A percentile compares a stretch with the other conserved stretches of the same genome.
Conservation (phyloP, 2,888 invertebrate species). For the Diloba caeruleocephala region DNA sequence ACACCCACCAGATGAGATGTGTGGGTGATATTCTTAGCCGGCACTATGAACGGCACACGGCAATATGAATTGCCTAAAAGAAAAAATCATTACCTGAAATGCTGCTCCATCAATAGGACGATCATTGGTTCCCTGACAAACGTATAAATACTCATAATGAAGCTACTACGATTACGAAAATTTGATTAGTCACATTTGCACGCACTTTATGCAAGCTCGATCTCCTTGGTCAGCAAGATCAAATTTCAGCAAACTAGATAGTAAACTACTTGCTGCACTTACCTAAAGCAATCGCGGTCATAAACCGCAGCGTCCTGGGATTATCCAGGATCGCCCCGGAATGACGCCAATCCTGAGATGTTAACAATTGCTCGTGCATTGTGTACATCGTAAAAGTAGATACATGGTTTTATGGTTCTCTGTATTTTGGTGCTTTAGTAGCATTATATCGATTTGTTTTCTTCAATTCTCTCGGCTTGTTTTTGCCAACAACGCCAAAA, state of each 20-base stretch:
- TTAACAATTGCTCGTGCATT: conserved; percentile 69
- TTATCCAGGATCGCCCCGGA: conserved; percentile 62
- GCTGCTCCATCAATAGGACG: no score
- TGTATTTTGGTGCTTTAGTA: conserved; percentile 33
- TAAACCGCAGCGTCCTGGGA: conserved; percentile 67
- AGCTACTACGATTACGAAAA: neutral
- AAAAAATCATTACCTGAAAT: no score
- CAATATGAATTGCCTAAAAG: no score
- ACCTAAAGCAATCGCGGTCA: conserved; percentile 58
- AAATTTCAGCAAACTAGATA: conserved; percentile 46
- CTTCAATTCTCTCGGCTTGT: conserved; percentile 20
- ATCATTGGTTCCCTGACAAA: neutral
- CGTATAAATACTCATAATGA: neutral
- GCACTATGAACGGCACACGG: no score
- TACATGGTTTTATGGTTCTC: conserved; percentile 55
- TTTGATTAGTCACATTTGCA: conserved; percentile 5
- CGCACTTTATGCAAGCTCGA: neutral
- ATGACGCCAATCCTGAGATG: conserved; percentile 58
- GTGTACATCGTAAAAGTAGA: conserved; percentile 65
- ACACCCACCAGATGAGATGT: no score
- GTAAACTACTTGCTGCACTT: conserved; percentile 57
- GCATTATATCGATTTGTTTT: conserved; percentile 7
- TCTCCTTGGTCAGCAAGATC: conserved; percentile 41
- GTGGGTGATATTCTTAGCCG: no score
- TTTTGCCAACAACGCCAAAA: neutral